A percentile compares a stretch with the other conserved stretches of the same genome.
These are phyloP conservation scores for Pyrocoelia pectoralis DNA, from an alignment of 2,888 invertebrate genomes.

Conservation along the genomic window DNA sequence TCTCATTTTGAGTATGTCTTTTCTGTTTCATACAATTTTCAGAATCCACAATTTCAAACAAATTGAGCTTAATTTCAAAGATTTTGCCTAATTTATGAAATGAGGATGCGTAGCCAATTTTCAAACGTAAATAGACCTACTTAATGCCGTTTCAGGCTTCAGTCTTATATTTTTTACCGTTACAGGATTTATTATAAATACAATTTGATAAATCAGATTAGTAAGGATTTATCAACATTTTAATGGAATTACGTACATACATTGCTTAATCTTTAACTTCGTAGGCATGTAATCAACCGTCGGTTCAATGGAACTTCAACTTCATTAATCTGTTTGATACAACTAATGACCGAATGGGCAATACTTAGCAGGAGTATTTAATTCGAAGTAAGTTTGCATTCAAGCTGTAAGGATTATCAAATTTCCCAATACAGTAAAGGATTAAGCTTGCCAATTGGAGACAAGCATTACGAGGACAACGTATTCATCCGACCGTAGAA, in stretches of 20 bases:
- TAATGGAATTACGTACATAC: neutral
- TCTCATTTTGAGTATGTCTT: too few relatives aligned
- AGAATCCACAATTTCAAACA: too few relatives aligned
- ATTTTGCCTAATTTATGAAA: too few relatives aligned
- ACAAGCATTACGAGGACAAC: conserved; percentile 13
- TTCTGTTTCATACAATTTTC: too few relatives aligned
- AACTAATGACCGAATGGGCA: conserved; percentile 56
- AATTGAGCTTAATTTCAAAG: too few relatives aligned
- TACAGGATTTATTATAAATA: neutral
- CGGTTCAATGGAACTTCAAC: conserved; percentile 56
- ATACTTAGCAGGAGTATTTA: conserved; percentile 54
- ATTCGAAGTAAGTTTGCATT: conserved; percentile 51
- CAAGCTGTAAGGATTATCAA: conserved; percentile 53
- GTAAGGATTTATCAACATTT: neutral
- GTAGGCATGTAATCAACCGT: conserved; percentile 56
- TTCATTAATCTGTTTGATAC: conserved; percentile 59
- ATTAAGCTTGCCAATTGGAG: conserved; percentile 20
- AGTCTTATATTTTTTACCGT: neutral
- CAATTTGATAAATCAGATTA: neutral
- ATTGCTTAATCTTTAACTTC: conserved; percentile 38
- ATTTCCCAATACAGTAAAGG: conserved; percentile 43
- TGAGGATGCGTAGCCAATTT: too few relatives aligned
- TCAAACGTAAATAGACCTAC: too few relatives aligned
- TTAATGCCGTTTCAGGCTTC: too few relatives aligned
- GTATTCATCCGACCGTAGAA: conserved; percentile 25